Conservation (phyloP, 1,140 invertebrate species). For the Drosophila gunungcola region DNA sequence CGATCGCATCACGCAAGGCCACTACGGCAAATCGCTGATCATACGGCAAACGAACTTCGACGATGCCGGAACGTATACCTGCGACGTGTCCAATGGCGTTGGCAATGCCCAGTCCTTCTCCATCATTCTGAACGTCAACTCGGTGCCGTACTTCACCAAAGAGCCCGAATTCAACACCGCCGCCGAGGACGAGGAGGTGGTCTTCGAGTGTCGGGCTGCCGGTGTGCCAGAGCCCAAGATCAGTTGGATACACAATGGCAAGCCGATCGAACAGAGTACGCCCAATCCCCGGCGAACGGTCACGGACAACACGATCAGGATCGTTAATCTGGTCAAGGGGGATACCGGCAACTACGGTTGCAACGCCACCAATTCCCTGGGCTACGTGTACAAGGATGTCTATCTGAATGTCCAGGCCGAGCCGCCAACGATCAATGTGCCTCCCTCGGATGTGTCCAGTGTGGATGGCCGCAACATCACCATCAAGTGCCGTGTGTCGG, state of each 20-base stretch:
- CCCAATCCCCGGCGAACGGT: conserved; percentile 90
- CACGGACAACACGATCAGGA: conserved; percentile 90
- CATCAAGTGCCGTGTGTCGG: conserved; percentile 96
- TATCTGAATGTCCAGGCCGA: conserved; percentile 98
- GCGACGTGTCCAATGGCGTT: conserved; percentile 96
- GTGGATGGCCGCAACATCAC: conserved; percentile 93
- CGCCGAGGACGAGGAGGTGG: conserved; percentile 95
- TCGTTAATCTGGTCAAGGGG: conserved; percentile 92
- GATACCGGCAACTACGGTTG: conserved; percentile 99
- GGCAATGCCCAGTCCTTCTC: conserved; percentile 93
- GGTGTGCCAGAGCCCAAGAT: conserved; percentile 96
- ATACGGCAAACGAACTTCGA: conserved; percentile 94
- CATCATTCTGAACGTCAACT: conserved; percentile 92
- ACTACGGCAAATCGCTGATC: conserved; percentile 96
- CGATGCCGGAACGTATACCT: conserved; percentile 95
- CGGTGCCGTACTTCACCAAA: conserved; percentile 96
- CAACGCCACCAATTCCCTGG: conserved; percentile 98
- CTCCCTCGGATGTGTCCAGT: conserved; percentile 91
- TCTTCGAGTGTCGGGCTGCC: conserved; percentile 94
- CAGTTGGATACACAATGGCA: conserved; percentile 98
- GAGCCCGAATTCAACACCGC: conserved; percentile 95
- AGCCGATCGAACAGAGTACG: conserved; percentile 91
- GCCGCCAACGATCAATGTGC: conserved; percentile 94
- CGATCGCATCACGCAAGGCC: conserved; percentile 92
- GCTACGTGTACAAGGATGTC: conserved; percentile 99